phyloP scores from a whole-genome alignment of 2,888 invertebrate genomes.

The Pachymerium ferrugineum region DNA sequence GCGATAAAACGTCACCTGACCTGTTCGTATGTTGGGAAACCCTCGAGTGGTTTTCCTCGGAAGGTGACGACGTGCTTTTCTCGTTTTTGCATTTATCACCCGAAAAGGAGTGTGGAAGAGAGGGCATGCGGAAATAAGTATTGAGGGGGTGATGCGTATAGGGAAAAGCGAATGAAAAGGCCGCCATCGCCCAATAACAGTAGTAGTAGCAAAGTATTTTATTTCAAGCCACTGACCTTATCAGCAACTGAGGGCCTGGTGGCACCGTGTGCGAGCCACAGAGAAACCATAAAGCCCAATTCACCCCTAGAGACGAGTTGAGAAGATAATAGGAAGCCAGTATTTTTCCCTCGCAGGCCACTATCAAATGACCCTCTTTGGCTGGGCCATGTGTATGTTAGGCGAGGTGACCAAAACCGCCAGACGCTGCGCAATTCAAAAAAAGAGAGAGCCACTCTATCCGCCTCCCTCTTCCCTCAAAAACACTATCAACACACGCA shows the following conservation, averaged over 20 bases:
- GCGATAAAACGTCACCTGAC: not conserved
- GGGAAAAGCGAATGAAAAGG: not conserved
- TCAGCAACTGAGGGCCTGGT: not conserved
- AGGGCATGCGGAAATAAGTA: not conserved
- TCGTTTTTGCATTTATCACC: not conserved
- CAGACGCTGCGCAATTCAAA: not conserved
- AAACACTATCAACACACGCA: not conserved
- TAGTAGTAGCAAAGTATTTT: constrained; percentile 6
- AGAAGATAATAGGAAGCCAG: constrained; percentile 18
- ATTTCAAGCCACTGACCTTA: constrained; percentile 11
- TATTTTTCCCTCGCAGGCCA: constrained; percentile 16
- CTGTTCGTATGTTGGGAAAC: not conserved
- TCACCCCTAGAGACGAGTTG: constrained; percentile 12
- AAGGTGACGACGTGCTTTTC: not conserved
- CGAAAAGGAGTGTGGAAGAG: not conserved
- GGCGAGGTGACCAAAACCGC: not conserved
- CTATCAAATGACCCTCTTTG: constrained; percentile 18
- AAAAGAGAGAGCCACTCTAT: not conserved
- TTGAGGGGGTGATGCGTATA: not conserved
- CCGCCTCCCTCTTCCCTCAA: too few relatives aligned
- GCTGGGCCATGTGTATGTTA: not conserved
- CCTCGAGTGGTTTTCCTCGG: not conserved
- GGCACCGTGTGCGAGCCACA: not conserved
- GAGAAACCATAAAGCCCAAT: constrained; percentile 14
- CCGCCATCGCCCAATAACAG: not conserved